These are phyloP conservation scores for Andrena fulva DNA, from an alignment of 2,888 invertebrate genomes.

Conservation along the genomic window DNA sequence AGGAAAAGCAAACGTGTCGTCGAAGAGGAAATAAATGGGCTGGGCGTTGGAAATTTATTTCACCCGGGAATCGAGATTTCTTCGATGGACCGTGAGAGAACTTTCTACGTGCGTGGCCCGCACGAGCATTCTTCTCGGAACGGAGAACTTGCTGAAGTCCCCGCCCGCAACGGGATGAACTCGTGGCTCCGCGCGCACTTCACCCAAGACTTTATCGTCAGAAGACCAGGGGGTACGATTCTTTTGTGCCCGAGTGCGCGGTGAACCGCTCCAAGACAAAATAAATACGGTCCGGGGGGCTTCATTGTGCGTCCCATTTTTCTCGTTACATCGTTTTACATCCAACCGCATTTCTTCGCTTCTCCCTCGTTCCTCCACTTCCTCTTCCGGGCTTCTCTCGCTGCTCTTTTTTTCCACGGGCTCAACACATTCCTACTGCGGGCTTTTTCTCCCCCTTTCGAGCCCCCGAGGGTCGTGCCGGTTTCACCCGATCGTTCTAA, in stretches of 20 bases:
- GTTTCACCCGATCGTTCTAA: conserved; percentile 58
- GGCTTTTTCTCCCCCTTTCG: conserved; percentile 23
- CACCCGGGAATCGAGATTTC: conserved; percentile 30
- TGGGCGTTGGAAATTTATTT: conserved; percentile 36
- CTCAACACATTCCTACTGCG: background rate
- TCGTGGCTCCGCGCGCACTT: conserved; percentile 47
- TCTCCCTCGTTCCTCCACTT: background rate
- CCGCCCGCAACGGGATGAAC: conserved; percentile 33
- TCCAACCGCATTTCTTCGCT: background rate
- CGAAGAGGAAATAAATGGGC: conserved; percentile 13
- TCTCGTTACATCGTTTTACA: conserved; percentile 33
- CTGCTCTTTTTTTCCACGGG: background rate
- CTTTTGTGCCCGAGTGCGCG: conserved; percentile 59
- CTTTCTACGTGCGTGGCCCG: conserved; percentile 52
- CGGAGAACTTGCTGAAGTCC: conserved; percentile 63
- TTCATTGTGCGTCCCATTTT: conserved; percentile 47
- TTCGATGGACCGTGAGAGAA: conserved; percentile 45
- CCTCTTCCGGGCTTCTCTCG: background rate
- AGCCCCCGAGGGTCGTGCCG: conserved; percentile 13
- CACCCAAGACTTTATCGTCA: conserved; percentile 52
- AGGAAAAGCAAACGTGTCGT: background rate
- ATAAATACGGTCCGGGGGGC: conserved; percentile 54
- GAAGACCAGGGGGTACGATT: conserved; percentile 37
- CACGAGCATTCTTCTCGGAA: conserved; percentile 23
- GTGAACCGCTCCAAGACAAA: conserved; percentile 54